phyloP scores from a whole-genome alignment of 2,797 vertebrate genomes.

The Chaetophractus vellerosus region DNA sequence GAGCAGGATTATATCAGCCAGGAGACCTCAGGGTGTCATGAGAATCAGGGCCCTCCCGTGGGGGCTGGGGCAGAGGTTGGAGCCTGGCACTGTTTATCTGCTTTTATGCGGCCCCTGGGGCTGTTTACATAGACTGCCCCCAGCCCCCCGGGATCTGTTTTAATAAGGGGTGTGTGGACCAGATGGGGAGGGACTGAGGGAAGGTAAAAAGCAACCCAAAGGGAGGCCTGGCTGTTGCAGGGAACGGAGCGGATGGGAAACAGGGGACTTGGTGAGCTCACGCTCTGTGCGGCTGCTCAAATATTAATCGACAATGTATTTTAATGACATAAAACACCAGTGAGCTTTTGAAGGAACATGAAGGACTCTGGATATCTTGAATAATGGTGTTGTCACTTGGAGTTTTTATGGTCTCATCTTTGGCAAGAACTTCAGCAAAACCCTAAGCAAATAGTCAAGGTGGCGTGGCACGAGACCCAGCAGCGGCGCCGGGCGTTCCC shows the following conservation, averaged over 20 bases:
- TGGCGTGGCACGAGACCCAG: not conserved
- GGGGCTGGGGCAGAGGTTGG: too few species aligned
- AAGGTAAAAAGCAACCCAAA: not conserved
- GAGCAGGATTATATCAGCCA: not conserved
- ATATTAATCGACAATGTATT: slow-evolving; percentile 84
- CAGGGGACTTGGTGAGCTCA: not conserved
- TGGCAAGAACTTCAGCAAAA: slow-evolving; percentile 51
- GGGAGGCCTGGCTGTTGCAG: not conserved
- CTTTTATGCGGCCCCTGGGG: not conserved
- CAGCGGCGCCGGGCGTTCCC: fast-evolving
- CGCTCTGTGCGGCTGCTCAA: slow-evolving; percentile 68
- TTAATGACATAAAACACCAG: slow-evolving; percentile 79
- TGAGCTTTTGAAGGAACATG: slow-evolving; percentile 63
- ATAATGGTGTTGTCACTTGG: slow-evolving; percentile 42
- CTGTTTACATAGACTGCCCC: not conserved
- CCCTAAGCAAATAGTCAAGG: not conserved
- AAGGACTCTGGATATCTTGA: slow-evolving; percentile 62
- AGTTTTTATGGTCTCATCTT: slow-evolving; percentile 54
- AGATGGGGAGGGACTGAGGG: not conserved
- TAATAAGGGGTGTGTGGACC: not conserved
- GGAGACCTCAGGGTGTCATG: too few species aligned
- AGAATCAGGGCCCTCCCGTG: not conserved
- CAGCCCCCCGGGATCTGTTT: not conserved
- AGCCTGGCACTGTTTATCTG: not conserved
- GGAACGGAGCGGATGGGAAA: not conserved